Evolutionary conservation across 2,113 vertebrate species (phyloP), one percentile per base, ranked within the genome.

Genomic region (Suricata suricatta): DNA sequence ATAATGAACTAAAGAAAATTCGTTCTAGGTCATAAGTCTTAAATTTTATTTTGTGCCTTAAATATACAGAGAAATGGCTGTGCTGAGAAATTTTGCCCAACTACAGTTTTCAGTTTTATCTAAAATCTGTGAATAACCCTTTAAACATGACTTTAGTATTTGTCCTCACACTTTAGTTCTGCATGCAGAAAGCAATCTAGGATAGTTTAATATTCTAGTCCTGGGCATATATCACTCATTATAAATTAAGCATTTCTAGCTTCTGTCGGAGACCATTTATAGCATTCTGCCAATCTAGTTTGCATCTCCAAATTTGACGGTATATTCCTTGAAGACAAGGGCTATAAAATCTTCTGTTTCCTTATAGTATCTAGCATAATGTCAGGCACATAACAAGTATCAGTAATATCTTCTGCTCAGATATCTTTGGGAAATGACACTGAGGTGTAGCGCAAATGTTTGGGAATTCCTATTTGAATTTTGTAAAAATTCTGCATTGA

Each of bases 201-300:
- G 38, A 90, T 88, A n/a, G 9, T 85, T 95, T 96, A 50, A 90
- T 54, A 80, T 82, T 96, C 60, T 60, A 77, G 21, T 71, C 57
- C 10, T 77, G 17, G 31, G 14, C 17, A 92, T 93, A 86, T 77
- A 47, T 16, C 93, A 72, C 66, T 93, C 79, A 92, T 86, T 82
- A 86, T 66, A 90, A 15, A 86, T 92, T 79, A 96, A 94, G 47
- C 35, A 82, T 79, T 79, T 85, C n/a, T 96, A 72, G 19, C 31
- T 76, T 95, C 14, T 63, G 3, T 47, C 74, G 79, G 60, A 86
- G 2, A 64, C 74, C 41, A 69, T 88, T 95, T 88, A 90, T 54
- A 95, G n/a, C 38, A 31, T 80, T 95, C 81, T 97, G 33, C 47
- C 66, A 95, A 93, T 77, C 54, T 92, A 57, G 21, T 77, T 81